A percentile compares a stretch with the other conserved stretches of the same genome.
Evolutionary conservation across 2,888 invertebrate genomes (phyloP).

Genomic region (Zootermopsis nevadensis): DNA sequence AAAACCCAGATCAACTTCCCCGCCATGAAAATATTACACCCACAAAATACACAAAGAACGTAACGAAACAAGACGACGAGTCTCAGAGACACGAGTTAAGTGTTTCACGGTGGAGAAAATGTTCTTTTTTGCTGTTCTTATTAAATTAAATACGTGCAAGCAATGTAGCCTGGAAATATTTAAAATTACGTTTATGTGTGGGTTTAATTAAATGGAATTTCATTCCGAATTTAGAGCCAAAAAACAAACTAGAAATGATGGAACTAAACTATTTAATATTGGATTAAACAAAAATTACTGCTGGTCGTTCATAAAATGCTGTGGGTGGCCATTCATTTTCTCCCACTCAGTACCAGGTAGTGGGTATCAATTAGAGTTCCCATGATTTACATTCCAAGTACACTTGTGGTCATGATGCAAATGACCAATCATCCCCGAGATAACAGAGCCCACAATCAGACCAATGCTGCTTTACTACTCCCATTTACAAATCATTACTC

Average conservation of each 20-base stretch:
- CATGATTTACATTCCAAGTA: slow-evolving; percentile 1
- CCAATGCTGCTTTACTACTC: not conserved
- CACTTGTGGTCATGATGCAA: not conserved
- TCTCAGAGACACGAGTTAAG: too few species aligned
- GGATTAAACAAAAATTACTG: slow-evolving; percentile 3
- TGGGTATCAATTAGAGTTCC: not conserved
- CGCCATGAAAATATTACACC: too few species aligned
- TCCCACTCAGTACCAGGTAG: not conserved
- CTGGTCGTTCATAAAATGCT: not conserved
- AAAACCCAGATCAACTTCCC: too few species aligned
- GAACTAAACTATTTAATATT: not conserved
- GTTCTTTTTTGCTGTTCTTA: too few species aligned
- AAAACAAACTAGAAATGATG: not conserved
- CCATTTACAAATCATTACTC: slow-evolving; percentile 17
- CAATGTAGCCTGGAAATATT: too few species aligned
- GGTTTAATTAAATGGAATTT: too few species aligned
- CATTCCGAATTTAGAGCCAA: not conserved
- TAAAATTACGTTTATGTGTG: too few species aligned
- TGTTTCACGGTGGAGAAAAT: too few species aligned
- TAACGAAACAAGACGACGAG: too few species aligned
- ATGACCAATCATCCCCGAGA: not conserved
- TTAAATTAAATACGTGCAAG: too few species aligned
- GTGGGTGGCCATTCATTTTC: not conserved
- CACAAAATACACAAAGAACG: too few species aligned
- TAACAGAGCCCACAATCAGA: not conserved